Conservation (phyloP, 2,113 vertebrate species). For the Microtus oregoni region DNA sequence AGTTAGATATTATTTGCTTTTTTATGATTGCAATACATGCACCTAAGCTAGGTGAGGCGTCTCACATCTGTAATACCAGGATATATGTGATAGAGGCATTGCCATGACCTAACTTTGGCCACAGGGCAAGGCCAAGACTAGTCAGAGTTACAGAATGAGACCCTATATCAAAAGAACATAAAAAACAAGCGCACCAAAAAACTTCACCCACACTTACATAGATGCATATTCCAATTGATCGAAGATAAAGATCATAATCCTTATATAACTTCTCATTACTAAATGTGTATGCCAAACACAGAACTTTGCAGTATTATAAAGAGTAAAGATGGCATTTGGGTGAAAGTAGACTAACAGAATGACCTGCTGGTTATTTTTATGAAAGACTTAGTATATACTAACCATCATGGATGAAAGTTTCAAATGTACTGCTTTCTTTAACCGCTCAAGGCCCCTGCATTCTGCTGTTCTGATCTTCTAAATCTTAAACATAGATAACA, state of each 20-base stretch:
- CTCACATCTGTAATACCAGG: not conserved
- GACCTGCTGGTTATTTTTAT: conserved; percentile 12
- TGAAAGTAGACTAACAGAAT: not conserved
- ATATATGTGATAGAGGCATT: not conserved
- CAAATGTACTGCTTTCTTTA: not conserved
- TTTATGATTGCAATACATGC: conserved; percentile 29
- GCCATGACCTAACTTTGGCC: not conserved
- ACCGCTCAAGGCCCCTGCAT: not conserved
- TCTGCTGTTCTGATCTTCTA: not conserved
- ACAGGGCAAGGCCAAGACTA: not conserved
- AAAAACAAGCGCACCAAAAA: not conserved
- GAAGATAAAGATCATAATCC: not conserved
- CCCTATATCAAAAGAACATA: not conserved
- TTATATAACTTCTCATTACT: not conserved
- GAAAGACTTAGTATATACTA: not conserved
- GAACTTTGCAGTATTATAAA: conserved; percentile 26
- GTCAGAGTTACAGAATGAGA: not conserved
- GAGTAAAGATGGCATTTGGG: not conserved
- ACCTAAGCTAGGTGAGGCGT: not conserved
- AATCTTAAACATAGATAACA: not conserved
- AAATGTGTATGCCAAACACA: conserved; percentile 11
- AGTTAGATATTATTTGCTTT: not conserved
- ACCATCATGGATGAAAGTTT: not conserved
- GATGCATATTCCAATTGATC: not conserved
- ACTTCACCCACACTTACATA: not conserved